Conservation (phyloP, 2,888 invertebrate species). For the Acanthoscelides obtectus region DNA sequence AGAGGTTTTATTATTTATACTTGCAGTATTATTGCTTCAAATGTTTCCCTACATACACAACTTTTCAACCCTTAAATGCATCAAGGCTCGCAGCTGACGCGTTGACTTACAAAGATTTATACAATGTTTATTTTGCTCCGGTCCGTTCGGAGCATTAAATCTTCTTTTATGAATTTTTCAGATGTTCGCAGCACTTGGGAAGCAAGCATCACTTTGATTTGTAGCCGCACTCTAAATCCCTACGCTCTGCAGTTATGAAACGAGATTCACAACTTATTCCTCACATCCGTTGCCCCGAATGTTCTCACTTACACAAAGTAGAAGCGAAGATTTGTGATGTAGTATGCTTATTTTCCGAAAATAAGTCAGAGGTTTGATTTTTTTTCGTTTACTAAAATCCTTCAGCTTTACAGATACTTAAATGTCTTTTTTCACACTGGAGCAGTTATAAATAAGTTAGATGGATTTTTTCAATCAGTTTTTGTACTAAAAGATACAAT, state of each 20-base stretch:
- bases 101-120: not conserved
- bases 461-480: no score
- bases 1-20: no score
- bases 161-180: not conserved
- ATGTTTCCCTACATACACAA: no score
- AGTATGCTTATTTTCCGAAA: no score
- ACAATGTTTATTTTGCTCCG: not conserved
- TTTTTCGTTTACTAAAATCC: no score
- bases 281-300: not conserved
- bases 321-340: no score
- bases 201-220: not conserved
- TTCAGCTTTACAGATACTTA: no score
- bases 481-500: no score
- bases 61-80: not conserved
- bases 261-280: not conserved
- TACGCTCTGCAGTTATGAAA: not conserved
- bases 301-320: not conserved
- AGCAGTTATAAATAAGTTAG: no score
- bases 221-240: not conserved
- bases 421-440: no score
- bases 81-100: not conserved
- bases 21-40: no score
- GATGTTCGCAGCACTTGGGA: not conserved
- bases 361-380: no score
- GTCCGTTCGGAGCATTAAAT: not conserved